Evolutionary conservation across 2,888 invertebrate species (phyloP).

Genomic region (Melieria crassipennis): DNA sequence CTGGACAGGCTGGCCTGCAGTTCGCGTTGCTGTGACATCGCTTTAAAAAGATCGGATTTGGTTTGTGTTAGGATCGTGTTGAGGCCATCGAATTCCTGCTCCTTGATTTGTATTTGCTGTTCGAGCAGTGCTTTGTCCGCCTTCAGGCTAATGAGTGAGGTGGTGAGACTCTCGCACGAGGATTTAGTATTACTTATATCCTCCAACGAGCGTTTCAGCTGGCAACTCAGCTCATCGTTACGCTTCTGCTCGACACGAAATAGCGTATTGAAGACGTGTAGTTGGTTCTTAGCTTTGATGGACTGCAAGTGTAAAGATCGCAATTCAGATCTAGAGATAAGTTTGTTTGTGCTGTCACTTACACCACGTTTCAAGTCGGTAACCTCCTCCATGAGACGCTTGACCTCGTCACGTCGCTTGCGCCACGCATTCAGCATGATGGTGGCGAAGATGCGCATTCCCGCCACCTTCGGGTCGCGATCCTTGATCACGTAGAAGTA

Average conservation of each 20-base stretch:
- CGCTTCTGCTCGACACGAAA: conserved; percentile 61
- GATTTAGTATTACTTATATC: conserved; percentile 53
- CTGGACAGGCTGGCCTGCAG: conserved; percentile 52
- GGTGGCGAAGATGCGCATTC: conserved; percentile 59
- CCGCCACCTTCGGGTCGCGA: conserved; percentile 53
- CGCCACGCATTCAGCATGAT: conserved; percentile 64
- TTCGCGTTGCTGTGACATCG: conserved; percentile 51
- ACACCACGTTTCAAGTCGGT: conserved; percentile 56
- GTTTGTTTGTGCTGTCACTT: conserved; percentile 33
- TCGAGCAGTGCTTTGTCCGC: conserved; percentile 49
- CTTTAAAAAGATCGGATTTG: conserved; percentile 53
- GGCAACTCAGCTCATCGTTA: conserved; percentile 55
- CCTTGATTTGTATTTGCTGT: conserved; percentile 48
- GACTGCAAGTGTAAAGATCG: conserved; percentile 45
- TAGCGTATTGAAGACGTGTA: conserved; percentile 60
- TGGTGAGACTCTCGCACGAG: conserved; percentile 48
- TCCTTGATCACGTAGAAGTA: conserved; percentile 41
- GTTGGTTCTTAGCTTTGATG: conserved; percentile 59
- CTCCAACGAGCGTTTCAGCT: conserved; percentile 51
- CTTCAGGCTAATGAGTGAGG: conserved; percentile 48
- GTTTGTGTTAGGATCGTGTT: conserved; percentile 49
- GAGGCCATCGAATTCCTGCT: conserved; percentile 52
- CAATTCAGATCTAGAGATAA: neutral
- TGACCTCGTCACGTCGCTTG: conserved; percentile 60
- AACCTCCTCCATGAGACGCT: conserved; percentile 54